Conservation (phyloP, 1,140 invertebrate species). For the Bombus cullumanus region DNA sequence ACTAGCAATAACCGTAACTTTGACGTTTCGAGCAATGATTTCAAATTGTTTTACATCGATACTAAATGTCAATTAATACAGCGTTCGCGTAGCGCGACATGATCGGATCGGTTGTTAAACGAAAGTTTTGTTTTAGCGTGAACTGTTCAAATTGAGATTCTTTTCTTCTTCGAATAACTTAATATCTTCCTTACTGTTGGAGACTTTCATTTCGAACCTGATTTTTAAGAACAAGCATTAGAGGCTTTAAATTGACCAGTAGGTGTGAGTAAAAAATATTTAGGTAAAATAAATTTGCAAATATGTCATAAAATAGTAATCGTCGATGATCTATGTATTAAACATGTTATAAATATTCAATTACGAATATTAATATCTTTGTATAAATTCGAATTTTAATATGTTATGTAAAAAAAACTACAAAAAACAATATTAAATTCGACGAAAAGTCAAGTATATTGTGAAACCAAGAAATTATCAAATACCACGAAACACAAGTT, state of each 20-base stretch:
- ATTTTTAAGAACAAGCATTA: neutral
- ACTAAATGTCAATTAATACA: conserved; percentile 66
- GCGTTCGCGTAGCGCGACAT: neutral
- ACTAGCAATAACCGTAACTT: conserved; percentile 64
- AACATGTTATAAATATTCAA: neutral
- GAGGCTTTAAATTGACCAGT: neutral
- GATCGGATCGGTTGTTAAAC: neutral
- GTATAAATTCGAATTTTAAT: neutral
- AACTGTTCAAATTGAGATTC: neutral
- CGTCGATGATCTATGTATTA: neutral
- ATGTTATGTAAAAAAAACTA: neutral
- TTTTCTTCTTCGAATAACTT: neutral
- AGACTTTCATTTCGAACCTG: no score
- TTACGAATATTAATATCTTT: neutral
- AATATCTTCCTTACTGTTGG: no score
- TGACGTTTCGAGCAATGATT: conserved; percentile 60
- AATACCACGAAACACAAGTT: neutral
- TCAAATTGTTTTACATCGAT: conserved; percentile 68
- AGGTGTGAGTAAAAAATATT: neutral
- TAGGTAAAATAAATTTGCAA: neutral
- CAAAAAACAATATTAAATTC: no score
- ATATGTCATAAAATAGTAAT: neutral
- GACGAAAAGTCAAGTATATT: no score
- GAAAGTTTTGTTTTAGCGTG: conserved; percentile 4
- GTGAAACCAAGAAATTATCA: no score